A percentile compares a stretch with the other conserved stretches of the same genome.
Evolutionary conservation across 1,140 invertebrate species (phyloP).

Genomic region (Penaeus japonicus): DNA sequence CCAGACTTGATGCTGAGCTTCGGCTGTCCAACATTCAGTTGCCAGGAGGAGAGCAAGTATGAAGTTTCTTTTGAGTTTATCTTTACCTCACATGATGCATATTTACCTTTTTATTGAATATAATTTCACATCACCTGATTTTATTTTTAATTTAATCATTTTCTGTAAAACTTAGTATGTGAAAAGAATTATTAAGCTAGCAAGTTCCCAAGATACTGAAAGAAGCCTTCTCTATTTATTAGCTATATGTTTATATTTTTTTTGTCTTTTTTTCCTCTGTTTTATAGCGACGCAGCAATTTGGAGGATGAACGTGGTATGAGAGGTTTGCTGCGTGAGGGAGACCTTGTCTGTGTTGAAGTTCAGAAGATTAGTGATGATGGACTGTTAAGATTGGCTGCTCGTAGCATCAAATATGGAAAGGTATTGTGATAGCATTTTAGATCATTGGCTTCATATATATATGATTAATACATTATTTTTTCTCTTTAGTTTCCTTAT

Average conservation of each 20-base stretch:
- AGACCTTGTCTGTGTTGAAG: slow-evolving; percentile 97
- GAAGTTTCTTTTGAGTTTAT: slow-evolving; percentile 70
- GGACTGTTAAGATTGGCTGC: slow-evolving; percentile 93
- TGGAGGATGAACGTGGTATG: slow-evolving; percentile 98
- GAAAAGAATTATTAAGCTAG: background rate
- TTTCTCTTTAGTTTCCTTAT: no score
- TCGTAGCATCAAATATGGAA: slow-evolving; percentile 96
- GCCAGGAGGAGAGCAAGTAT: slow-evolving; percentile 84
- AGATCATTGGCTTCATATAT: background rate
- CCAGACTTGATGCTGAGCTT: slow-evolving; percentile 87
- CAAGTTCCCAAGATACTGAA: background rate
- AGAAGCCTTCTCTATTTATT: background rate
- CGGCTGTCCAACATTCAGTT: slow-evolving; percentile 94
- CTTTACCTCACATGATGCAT: background rate
- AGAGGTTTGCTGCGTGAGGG: slow-evolving; percentile 93
- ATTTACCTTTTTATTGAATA: background rate
- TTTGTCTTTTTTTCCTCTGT: slow-evolving; percentile 51
- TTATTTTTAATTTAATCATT: background rate
- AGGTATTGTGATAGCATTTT: slow-evolving; percentile 68
- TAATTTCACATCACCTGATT: background rate
- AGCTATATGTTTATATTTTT: background rate
- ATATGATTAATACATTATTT: no score
- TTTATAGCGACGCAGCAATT: slow-evolving; percentile 83
- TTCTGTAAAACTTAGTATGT: background rate
- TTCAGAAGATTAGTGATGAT: slow-evolving; percentile 91